Conservation (phyloP, 2,888 invertebrate genomes). For the Bembecia ichneumoniformis region DNA sequence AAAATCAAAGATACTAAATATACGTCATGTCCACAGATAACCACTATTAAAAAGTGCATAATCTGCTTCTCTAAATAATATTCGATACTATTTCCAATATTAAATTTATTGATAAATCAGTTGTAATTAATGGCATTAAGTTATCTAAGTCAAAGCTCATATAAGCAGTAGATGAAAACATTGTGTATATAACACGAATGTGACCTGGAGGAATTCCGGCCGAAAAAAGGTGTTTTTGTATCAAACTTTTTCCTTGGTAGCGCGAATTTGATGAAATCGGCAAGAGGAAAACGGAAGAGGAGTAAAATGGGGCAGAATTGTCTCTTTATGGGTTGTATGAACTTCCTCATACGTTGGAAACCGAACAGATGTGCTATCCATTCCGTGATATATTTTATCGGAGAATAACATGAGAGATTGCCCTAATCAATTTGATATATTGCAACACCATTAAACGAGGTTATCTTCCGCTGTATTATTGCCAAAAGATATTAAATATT, state of each 20-base stretch:
- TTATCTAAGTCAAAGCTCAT: no score
- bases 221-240: slow-evolving; percentile 11
- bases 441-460: neutral
- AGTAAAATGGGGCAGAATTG: slow-evolving; percentile 24
- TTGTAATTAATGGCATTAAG: no score
- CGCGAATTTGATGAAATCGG: slow-evolving; percentile 26
- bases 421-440: neutral
- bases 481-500: no score
- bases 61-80: no score
- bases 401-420: slow-evolving; percentile 1
- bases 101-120: no score
- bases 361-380: slow-evolving; percentile 20
- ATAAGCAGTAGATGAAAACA: no score
- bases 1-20: no score
- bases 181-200: no score
- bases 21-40: no score
- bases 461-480: neutral
- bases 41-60: no score
- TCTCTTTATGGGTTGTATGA: slow-evolving; percentile 27
- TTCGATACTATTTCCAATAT: no score
- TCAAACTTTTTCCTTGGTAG: slow-evolving; percentile 19
- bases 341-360: slow-evolving; percentile 18
- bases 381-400: slow-evolving; percentile 12
- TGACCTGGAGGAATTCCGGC: neutral
- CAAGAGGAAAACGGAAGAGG: slow-evolving; percentile 17